Base-by-base conservation (phyloP, 2,797 vertebrate species). In the Lagocephalus sceleratus region DNA sequence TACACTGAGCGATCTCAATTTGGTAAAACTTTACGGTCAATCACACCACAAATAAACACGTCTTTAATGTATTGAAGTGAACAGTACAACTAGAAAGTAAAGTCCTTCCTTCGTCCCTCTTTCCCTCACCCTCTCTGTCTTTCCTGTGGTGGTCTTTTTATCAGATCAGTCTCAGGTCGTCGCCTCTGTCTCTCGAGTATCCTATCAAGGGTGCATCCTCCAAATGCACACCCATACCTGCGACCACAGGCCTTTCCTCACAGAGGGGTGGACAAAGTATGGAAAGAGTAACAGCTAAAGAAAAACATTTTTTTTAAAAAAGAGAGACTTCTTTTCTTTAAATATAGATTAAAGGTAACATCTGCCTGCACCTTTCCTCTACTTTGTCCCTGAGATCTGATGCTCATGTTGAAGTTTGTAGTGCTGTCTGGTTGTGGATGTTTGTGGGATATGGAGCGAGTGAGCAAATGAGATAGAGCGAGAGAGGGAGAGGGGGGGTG, bases 151-250 rank as follows among this genome's bases (percentile, higher is more conserved):
- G 82, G 83, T 87, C 76, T 88, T 88, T 89, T 89, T 87, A 89
- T 91, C 87, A 71, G 89, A 90, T 92, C 87, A 90, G 90, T 90
- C 85, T 90, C 87, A 91, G 85, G 78, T 90, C 83, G 76, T 85
- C 81, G 84, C 87, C 75, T 88, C 78, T 89, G 83, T 88, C 85
- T 87, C 85, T 89, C 85, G 81, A 87, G 78, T 90, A 78, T 86
- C 86, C 85, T 70, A 85, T 89, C 87, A 89, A 84, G 85, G 83
- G 78, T 87, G 68, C 63, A 81, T 79, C 75, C 67, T 69, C 70
- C 72, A 71, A 54, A 54, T 32, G 20, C 49, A 42, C 44, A 47
- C 47, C 16, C 47, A 66, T 29, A 35, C 51, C 64, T 47, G 38
- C 17, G 20, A 20, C 35, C 20, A 54, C 2, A 4, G 7, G 1